These are phyloP conservation scores for Yoshiicerus persimilis DNA, from an alignment of 1,140 invertebrate species.

Conservation along the genomic window DNA sequence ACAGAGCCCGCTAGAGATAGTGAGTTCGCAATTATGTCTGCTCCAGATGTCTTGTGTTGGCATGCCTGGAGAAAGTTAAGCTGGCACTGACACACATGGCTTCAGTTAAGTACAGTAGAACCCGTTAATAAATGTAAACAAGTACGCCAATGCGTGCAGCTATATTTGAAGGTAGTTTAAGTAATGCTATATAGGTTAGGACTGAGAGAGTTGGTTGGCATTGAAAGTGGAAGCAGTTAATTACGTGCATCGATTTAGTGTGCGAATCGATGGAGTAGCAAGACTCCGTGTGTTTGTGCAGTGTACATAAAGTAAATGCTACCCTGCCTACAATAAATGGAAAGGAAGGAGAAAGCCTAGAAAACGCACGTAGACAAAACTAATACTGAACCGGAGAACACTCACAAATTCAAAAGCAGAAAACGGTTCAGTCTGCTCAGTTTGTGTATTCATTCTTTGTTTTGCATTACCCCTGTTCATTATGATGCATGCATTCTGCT, in stretches of 20 bases:
- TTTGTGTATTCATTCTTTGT: no score
- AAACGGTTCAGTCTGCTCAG: no score
- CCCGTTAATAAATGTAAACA: not conserved
- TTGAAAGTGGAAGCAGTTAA: not conserved
- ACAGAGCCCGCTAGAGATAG: not conserved
- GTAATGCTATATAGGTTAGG: not conserved
- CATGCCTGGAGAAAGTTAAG: not conserved
- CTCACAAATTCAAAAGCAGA: no score
- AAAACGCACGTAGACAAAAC: no score
- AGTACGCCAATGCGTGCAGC: not conserved
- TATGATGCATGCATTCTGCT: no score
- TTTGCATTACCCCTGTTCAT: no score
- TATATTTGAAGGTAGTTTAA: not conserved
- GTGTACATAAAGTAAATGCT: not conserved
- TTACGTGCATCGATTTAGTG: not conserved
- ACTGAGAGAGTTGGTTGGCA: not conserved
- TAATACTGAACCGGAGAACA: no score
- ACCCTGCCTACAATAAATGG: not conserved
- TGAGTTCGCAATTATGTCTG: not conserved
- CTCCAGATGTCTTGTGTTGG: not conserved
- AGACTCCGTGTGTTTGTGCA: not conserved
- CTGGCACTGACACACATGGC: not conserved
- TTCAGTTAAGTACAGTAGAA: not conserved
- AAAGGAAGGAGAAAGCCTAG: not conserved
- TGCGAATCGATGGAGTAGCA: not conserved